Percentiles rank a stretch among this genome's conserved stretches.
Conservation (phyloP, 1,140 invertebrate species). For the Archivesica marissinica region DNA sequence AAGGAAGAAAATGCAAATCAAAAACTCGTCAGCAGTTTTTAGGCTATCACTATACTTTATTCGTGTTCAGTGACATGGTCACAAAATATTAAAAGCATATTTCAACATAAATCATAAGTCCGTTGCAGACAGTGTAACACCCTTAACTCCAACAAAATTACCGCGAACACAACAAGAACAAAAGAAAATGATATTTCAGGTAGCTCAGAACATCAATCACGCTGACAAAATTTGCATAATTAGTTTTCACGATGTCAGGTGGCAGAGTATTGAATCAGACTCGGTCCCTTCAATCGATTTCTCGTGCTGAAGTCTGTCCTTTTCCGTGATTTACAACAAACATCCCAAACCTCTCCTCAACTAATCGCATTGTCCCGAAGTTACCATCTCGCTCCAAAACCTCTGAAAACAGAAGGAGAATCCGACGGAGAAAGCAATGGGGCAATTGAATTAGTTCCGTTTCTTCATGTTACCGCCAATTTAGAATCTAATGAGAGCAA, state of each 20-base stretch:
- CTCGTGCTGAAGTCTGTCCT: constrained; percentile 1
- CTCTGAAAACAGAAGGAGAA: constrained; percentile 1
- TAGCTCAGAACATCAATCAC: constrained; percentile 48
- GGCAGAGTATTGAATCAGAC: constrained; percentile 38
- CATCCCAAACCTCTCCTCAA: neutral
- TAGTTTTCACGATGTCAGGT: constrained; percentile 56
- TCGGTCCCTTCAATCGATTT: constrained; percentile 32
- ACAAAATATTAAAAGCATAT: constrained; percentile 31
- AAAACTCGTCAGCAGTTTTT: neutral
- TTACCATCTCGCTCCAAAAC: constrained; percentile 18
- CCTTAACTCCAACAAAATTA: neutral
- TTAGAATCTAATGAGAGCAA: constrained; percentile 66
- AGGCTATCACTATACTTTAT: neutral
- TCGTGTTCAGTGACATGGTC: neutral
- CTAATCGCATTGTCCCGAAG: constrained; percentile 57
- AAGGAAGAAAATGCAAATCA: too few species aligned
- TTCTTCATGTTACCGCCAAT: constrained; percentile 56
- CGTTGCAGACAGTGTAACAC: neutral
- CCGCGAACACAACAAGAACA: constrained; percentile 44
- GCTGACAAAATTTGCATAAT: constrained; percentile 54
- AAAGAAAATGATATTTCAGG: constrained; percentile 57
- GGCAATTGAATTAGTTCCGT: constrained; percentile 62
- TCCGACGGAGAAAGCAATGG: constrained; percentile 28
- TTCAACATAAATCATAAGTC: constrained; percentile 21
- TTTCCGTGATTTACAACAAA: constrained; percentile 49